These are phyloP conservation scores for Oceanites oceanicus DNA, from an alignment of 2,113 vertebrate genomes.

Conservation along the genomic window DNA sequence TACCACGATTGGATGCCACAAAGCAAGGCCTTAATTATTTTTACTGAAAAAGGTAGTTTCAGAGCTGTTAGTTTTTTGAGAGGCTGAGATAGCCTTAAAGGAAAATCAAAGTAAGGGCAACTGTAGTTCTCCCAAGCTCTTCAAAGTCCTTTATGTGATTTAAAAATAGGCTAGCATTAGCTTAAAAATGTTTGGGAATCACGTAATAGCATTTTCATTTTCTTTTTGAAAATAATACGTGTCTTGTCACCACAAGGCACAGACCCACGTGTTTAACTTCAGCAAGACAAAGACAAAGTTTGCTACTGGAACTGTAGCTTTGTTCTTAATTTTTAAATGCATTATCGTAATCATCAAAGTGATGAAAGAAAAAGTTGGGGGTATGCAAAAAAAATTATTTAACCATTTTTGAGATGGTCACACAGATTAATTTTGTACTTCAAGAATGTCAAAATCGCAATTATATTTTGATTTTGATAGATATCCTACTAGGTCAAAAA, in stretches of 20 bases:
- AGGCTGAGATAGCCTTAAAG: neutral
- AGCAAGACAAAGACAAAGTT: neutral
- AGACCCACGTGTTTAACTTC: neutral
- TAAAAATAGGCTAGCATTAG: constrained; percentile 2
- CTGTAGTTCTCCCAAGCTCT: neutral
- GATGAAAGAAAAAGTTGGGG: neutral
- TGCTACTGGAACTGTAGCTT: neutral
- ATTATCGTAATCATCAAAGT: neutral
- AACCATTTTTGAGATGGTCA: neutral
- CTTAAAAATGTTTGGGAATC: neutral
- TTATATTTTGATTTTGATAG: neutral
- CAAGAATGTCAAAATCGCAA: neutral
- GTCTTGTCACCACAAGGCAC: neutral
- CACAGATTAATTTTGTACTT: neutral
- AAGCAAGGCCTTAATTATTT: constrained; percentile 30
- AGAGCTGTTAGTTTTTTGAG: neutral
- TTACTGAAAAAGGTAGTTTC: constrained; percentile 42
- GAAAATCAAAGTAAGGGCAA: constrained; percentile 26
- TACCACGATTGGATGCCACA: neutral
- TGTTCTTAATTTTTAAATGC: neutral
- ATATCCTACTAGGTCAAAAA: neutral
- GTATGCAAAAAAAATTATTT: neutral
- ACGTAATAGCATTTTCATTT: neutral
- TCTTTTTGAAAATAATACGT: neutral
- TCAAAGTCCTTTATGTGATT: neutral